phyloP scores from a whole-genome alignment of 2,888 invertebrate species.

The Eupsilia transversa region DNA sequence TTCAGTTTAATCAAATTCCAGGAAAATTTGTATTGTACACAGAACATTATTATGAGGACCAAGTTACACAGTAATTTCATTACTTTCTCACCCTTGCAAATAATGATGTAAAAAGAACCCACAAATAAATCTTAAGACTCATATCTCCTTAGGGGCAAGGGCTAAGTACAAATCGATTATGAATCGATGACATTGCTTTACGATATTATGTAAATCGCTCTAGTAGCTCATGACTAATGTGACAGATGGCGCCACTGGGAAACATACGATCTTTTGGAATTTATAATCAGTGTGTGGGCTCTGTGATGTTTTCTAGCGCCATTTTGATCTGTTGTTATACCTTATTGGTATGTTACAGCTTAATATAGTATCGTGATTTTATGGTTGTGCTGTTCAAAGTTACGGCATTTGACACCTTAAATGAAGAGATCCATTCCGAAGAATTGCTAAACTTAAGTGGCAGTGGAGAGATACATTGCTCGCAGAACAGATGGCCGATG shows the following conservation, averaged over 20 bases:
- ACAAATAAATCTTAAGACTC: slow-evolving; percentile 1
- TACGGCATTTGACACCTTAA: not conserved
- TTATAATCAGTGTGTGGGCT: slow-evolving; percentile 60
- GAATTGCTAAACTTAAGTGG: too few relatives aligned
- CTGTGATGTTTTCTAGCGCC: slow-evolving; percentile 33
- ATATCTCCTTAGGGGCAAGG: slow-evolving; percentile 18
- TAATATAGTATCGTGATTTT: not conserved
- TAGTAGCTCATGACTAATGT: slow-evolving; percentile 58
- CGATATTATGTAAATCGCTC: slow-evolving; percentile 57
- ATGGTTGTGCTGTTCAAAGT: not conserved
- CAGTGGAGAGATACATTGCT: too few relatives aligned
- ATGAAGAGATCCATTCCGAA: too few relatives aligned
- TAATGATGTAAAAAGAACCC: not conserved
- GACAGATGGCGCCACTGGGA: slow-evolving; percentile 57
- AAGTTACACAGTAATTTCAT: not conserved
- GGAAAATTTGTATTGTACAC: too few relatives aligned
- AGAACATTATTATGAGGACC: too few relatives aligned
- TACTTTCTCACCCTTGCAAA: not conserved
- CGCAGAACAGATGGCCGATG: too few relatives aligned
- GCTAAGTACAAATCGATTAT: slow-evolving; percentile 46
- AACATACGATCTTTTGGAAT: slow-evolving; percentile 49
- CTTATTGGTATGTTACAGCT: slow-evolving; percentile 2
- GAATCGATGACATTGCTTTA: slow-evolving; percentile 54
- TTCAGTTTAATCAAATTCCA: not conserved
- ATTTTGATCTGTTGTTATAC: slow-evolving; percentile 10